Evolutionary conservation across 2,113 vertebrate species (phyloP), one percentile per base, ranked within the genome.

Genomic region (Rhineura floridana): DNA sequence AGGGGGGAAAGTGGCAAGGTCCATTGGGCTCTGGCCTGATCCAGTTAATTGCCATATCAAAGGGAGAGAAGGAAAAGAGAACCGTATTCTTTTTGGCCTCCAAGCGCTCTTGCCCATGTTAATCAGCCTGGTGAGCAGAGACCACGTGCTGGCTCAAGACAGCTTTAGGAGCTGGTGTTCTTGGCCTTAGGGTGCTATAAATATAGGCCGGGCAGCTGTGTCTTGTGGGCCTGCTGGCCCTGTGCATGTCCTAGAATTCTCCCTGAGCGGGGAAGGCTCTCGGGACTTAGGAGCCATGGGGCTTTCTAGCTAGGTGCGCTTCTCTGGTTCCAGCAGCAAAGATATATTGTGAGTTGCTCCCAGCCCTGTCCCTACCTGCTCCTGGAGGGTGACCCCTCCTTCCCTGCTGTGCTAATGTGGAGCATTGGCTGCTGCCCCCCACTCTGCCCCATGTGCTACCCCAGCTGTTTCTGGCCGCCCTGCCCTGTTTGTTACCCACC

Each of bases 401-500:
- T 5, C 6, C 59, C 55, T 3, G 0, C 59, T 30, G 79, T 85
- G 88, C 84, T 90, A 85, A 88, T 88, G 87, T 88, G 87, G 76
- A 88, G 87, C 44, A 52, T 65, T 8, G 81, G 87, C 81, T 88
- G 72, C 59, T 77, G 81, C 62, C 87, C 69, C 39, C 82, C 67
- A n/a, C 91, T 73, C 94, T 92, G 94, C 89, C 93, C 92, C 85
- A 87, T 91, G 28, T 94, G 90, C 86, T 89, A 82, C 52, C 73
- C 89, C 21, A 55, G 62, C 59, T 87, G 75, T 28, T 93, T 72
- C 92, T 91, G 93, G 17, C 86, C 42, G 3, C 77, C 73, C 70
- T 92, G 90, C 11, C 33, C 62, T 28, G 23, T 69, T 42, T 94
- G 93, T 2, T 84, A 88, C 70, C 83, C 76, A 0, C 83, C 84